These are phyloP conservation scores for Caracal caracal DNA, from an alignment of 2,113 vertebrate species.

Conservation along the genomic window DNA sequence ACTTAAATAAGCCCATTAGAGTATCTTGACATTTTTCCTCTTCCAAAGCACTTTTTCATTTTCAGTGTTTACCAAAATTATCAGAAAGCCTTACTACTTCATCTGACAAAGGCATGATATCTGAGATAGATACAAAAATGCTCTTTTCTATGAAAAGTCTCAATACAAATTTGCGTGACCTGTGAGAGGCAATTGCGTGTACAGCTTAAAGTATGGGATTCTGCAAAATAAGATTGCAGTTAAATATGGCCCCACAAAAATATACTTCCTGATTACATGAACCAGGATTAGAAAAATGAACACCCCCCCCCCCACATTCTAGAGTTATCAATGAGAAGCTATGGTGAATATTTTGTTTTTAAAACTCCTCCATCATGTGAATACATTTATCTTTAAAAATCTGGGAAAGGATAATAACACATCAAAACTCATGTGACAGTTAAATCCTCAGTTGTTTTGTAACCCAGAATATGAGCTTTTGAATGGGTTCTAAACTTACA, in stretches of 20 bases:
- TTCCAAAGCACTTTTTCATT: neutral
- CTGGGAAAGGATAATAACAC: conserved; percentile 4
- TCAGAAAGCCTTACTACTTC: conserved; percentile 32
- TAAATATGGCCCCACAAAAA: conserved; percentile 53
- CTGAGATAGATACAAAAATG: neutral
- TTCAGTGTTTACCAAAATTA: conserved; percentile 8
- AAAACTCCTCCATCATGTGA: neutral
- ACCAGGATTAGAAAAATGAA: conserved; percentile 58
- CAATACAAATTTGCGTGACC: neutral
- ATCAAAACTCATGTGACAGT: neutral
- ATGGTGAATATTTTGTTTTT: conserved; percentile 42
- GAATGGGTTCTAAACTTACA: neutral
- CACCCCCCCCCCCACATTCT: neutral
- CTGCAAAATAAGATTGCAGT: neutral
- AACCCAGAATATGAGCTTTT: neutral
- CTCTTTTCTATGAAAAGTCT: conserved; percentile 41
- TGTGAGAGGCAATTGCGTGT: neutral
- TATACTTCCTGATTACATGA: conserved; percentile 30
- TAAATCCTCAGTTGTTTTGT: neutral
- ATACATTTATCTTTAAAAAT: conserved; percentile 55
- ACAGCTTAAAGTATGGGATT: neutral
- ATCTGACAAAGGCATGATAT: conserved; percentile 41
- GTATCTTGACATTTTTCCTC: conserved; percentile 21
- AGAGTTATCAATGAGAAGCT: conserved; percentile 37
- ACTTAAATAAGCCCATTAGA: neutral